These are phyloP conservation scores for Nephrotoma appendiculata DNA, from an alignment of 2,888 invertebrate genomes.

Conservation along the genomic window DNA sequence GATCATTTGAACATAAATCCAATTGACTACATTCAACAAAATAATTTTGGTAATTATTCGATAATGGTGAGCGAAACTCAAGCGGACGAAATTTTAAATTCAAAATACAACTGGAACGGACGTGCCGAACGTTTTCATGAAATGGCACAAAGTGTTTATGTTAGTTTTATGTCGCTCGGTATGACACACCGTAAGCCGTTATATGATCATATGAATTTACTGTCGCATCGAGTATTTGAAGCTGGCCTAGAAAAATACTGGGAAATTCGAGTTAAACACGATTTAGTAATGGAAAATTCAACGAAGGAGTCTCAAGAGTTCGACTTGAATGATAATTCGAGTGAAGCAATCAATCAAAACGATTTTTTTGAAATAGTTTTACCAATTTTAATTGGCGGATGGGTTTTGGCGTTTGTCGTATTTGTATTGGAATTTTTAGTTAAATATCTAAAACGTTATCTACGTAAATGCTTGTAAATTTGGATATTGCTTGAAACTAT, in stretches of 20 bases:
- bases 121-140: background rate
- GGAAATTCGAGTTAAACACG: background rate
- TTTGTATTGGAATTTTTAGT: background rate
- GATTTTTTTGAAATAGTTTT: background rate
- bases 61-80: background rate
- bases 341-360: background rate
- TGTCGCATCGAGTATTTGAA: background rate
- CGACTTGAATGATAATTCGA: background rate
- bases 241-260: background rate
- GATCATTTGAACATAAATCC: too few species aligned
- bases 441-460: background rate
- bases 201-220: background rate
- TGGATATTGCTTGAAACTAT: too few species aligned
- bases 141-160: background rate
- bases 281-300: background rate
- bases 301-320: background rate
- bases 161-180: background rate
- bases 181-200: background rate
- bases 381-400: background rate
- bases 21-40: background rate
- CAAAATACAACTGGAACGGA: background rate
- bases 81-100: background rate
- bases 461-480: too few species aligned
- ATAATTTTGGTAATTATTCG: background rate
- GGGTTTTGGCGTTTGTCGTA: background rate